Evolutionary conservation across 2,888 invertebrate genomes (phyloP), one percentile per base, ranked within the genome.

Genomic region (Apocheima hispidaria): DNA sequence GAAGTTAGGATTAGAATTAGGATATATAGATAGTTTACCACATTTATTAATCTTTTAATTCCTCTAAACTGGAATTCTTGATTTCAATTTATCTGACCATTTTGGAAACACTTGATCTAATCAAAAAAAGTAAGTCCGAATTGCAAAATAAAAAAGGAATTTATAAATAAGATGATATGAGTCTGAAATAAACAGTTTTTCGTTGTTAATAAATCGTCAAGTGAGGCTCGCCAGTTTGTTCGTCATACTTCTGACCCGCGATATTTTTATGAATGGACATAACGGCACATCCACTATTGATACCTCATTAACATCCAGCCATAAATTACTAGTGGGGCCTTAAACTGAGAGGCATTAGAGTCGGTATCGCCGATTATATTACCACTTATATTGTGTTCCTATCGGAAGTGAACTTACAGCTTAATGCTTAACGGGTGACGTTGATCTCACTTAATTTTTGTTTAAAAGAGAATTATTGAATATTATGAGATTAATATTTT

Each of bases 261-360:
- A 74, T 76, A 75, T 73, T 80, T 83, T 84, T 85, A 85, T 86
- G 82, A 85, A 86, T 88, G 83, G 78, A 79, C 65, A 72, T 88
- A 89, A 86, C 88, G 86, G 88, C 70, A 81, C 77, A 66, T 74
- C 74, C 66, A 77, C 78, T 78, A 81, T 84, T 76, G 83, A 86
- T 83, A 79, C 74, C 82, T 86, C 80, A 87, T 88, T 87, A 87
- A 82, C 82, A 84, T 86, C 76, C 66, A 69, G 65, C 70, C 81
- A 83, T 88, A 88, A 87, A 87, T 86, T 76, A 81, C 65, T 59
- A 56, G 56, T 58, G 56, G 66, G 62, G 63, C 66, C 59, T 65
- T 72, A 65, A 63, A 71, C 54, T 59, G 40, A 58, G 68, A 61
- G 46, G 65, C 60, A 65, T 59, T 66, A 62, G 59, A 63, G 59